These are phyloP conservation scores for Mormyrus lacerda DNA, from an alignment of 2,113 vertebrate genomes.

Conservation along the genomic window DNA sequence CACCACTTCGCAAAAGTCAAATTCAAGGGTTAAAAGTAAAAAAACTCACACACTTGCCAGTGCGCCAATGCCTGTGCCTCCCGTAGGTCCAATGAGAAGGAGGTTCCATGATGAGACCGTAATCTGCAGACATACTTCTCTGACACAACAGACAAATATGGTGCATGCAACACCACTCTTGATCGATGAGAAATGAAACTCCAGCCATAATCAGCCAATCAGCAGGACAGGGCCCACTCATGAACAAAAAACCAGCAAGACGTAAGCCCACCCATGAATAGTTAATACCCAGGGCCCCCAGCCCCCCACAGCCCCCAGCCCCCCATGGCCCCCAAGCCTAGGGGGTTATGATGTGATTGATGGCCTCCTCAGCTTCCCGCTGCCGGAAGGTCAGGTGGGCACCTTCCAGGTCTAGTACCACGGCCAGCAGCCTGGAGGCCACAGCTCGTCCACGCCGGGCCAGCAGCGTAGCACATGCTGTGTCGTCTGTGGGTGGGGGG, in stretches of 20 bases:
- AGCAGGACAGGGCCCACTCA: not conserved
- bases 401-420: conserved; percentile 66
- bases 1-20: not conserved
- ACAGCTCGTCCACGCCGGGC: conserved; percentile 39
- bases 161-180: not conserved
- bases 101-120: not conserved
- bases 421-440: conserved; percentile 56
- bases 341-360: conserved; percentile 40
- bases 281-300: not conserved
- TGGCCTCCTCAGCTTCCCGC: conserved; percentile 51
- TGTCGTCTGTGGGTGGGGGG: conserved; percentile 28
- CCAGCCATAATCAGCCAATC: not conserved
- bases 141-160: not conserved
- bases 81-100: not conserved
- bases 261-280: not conserved
- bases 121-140: not conserved
- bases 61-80: not conserved
- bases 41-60: not conserved
- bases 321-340: conserved; percentile 32
- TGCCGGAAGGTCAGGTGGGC: conserved; percentile 65
- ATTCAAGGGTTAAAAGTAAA: not conserved
- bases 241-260: not conserved
- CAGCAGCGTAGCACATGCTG: conserved; percentile 35
- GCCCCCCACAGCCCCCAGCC: not conserved
- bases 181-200: not conserved